Conservation (phyloP, 2,888 invertebrate species). For the Nudaria mundana region DNA sequence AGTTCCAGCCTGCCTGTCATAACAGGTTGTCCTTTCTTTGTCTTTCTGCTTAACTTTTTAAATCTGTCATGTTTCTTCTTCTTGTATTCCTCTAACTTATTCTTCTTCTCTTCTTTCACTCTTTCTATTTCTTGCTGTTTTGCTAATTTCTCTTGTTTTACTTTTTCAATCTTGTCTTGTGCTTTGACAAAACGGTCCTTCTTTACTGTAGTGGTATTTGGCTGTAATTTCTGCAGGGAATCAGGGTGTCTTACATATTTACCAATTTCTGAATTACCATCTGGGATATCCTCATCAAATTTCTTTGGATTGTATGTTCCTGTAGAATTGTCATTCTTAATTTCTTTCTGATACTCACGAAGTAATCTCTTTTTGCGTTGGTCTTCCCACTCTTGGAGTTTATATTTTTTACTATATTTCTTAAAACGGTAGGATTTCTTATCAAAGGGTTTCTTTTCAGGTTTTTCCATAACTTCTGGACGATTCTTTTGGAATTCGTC, state of each 20-base stretch:
- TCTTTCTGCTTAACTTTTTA: constrained; percentile 88
- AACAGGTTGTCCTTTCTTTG: constrained; percentile 91
- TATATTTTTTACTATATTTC: constrained; percentile 86
- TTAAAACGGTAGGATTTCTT: constrained; percentile 84
- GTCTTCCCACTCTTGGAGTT: constrained; percentile 85
- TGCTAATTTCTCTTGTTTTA: constrained; percentile 78
- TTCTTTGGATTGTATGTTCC: constrained; percentile 71
- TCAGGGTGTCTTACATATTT: constrained; percentile 72
- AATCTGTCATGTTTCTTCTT: constrained; percentile 85
- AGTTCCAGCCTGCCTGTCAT: constrained; percentile 91
- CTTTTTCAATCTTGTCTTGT: constrained; percentile 74
- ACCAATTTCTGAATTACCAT: constrained; percentile 45
- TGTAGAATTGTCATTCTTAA: constrained; percentile 66
- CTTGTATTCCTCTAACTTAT: constrained; percentile 84
- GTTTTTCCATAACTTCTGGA: constrained; percentile 19
- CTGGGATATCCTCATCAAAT: constrained; percentile 72
- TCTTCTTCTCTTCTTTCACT: constrained; percentile 79
- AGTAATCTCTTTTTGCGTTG: constrained; percentile 81
- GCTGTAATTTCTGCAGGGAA: constrained; percentile 47
- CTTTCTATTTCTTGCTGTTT: constrained; percentile 71
- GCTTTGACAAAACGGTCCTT: constrained; percentile 76
- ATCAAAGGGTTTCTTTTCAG: constrained; percentile 82
- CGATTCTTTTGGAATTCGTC: constrained; percentile 54
- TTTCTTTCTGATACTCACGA: constrained; percentile 79
- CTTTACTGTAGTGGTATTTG: constrained; percentile 32